phyloP scores from a whole-genome alignment of 2,888 invertebrate genomes.

The Escarpia spicata region DNA sequence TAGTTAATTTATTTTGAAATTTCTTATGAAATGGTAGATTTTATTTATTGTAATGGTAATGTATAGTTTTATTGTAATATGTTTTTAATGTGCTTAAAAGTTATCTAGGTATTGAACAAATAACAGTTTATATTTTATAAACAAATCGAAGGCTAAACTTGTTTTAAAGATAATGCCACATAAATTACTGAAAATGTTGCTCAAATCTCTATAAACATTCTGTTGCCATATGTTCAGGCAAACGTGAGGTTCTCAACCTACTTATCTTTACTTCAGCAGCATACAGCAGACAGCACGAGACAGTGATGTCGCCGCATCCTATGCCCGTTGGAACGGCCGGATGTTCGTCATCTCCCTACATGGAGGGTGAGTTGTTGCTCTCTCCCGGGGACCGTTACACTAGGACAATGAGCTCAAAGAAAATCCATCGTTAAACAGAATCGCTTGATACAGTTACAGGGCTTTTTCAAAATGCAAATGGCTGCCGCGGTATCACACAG shows the following conservation, averaged over 20 bases:
- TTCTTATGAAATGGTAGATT: background rate
- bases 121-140: background rate
- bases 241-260: background rate
- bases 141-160: background rate
- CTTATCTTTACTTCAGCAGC: background rate
- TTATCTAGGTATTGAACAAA: background rate
- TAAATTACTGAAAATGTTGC: background rate
- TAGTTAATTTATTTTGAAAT: background rate
- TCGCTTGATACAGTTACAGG: no score
- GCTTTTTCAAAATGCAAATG: no score
- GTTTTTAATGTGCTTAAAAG: background rate
- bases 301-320: background rate
- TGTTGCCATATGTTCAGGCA: background rate
- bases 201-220: background rate
- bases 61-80: background rate
- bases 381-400: no score
- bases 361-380: conserved; percentile 22
- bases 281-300: conserved; percentile 13
- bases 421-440: no score
- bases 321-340: conserved; percentile 18
- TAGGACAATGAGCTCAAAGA: no score
- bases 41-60: background rate
- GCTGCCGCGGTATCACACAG: no score
- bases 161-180: background rate
- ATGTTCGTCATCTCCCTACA: conserved; percentile 14